Percentiles rank a stretch among this genome's conserved stretches.
Evolutionary conservation across 2,888 invertebrate species (phyloP).

Genomic region (Drosophila anomalata): DNA sequence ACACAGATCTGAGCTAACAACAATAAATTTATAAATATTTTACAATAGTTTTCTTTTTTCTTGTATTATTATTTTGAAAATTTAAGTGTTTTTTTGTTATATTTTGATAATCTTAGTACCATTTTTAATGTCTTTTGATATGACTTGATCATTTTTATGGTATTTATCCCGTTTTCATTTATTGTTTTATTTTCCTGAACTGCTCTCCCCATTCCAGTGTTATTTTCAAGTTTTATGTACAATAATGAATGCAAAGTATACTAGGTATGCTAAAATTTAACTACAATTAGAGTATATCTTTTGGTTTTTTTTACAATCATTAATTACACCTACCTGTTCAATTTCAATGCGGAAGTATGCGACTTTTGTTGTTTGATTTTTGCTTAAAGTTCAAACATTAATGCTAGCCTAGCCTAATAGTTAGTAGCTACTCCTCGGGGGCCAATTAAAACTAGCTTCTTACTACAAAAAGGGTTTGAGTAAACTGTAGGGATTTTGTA

Average conservation of each 20-base stretch:
- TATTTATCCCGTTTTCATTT: conserved; percentile 28
- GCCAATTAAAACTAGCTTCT: neutral
- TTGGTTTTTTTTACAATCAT: conserved; percentile 21
- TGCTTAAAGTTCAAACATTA: conserved; percentile 30
- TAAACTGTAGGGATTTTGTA: neutral
- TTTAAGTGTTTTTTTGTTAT: conserved; percentile 38
- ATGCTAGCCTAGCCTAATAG: conserved; percentile 39
- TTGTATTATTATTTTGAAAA: conserved; percentile 13
- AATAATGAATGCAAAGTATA: conserved; percentile 32
- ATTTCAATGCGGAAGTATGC: conserved; percentile 50
- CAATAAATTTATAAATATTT: conserved; percentile 69
- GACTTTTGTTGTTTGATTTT: conserved; percentile 47
- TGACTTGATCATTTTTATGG: conserved; percentile 77
- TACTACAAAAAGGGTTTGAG: neutral
- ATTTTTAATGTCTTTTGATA: conserved; percentile 77
- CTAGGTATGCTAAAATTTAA: conserved; percentile 26
- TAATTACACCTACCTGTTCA: conserved; percentile 20
- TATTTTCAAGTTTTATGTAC: conserved; percentile 24
- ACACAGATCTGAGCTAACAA: conserved; percentile 58
- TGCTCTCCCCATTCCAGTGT: neutral
- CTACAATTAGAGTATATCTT: conserved; percentile 18
- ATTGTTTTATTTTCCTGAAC: conserved; percentile 15
- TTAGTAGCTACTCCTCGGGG: conserved; percentile 26
- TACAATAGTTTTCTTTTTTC: conserved; percentile 59
- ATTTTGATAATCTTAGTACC: conserved; percentile 67